Percentiles rank a stretch among this genome's conserved stretches.
These are phyloP conservation scores for Micropoecilia bifurca DNA, from an alignment of 2,797 vertebrate species.

Conservation along the genomic window DNA sequence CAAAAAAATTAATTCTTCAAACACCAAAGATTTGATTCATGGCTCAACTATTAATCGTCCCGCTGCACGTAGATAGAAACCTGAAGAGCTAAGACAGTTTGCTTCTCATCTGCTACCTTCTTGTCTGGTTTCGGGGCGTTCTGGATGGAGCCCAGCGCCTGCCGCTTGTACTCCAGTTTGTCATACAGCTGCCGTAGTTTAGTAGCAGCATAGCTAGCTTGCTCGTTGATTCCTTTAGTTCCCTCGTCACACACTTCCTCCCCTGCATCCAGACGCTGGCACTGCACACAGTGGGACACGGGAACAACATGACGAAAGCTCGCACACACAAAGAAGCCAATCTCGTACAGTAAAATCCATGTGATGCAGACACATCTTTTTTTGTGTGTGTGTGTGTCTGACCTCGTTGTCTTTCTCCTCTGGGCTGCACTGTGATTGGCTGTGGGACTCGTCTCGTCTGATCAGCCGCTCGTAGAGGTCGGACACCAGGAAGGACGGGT, in stretches of 20 bases:
- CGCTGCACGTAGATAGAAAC: too few relatives aligned
- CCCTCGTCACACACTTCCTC: constrained; percentile 88
- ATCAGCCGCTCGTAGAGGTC: constrained; percentile 92
- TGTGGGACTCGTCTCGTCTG: constrained; percentile 84
- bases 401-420: constrained; percentile 91
- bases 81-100: background rate
- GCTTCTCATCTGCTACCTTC: constrained; percentile 83
- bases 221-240: constrained; percentile 89
- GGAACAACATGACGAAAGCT: background rate
- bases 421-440: constrained; percentile 80
- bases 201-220: constrained; percentile 92
- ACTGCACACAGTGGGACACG: constrained; percentile 66
- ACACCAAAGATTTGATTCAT: too few relatives aligned
- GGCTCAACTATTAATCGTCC: too few relatives aligned
- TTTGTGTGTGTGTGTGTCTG: constrained; percentile 60
- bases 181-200: constrained; percentile 93
- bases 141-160: constrained; percentile 94
- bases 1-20: too few relatives aligned
- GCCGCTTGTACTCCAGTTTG: constrained; percentile 96
- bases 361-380: background rate
- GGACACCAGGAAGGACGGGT: constrained; percentile 96
- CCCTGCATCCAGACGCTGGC: constrained; percentile 80
- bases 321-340: background rate
- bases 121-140: constrained; percentile 97
- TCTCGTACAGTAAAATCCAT: background rate